phyloP scores from a whole-genome alignment of 2,113 vertebrate species.

The Zonotrichia leucophrys region DNA sequence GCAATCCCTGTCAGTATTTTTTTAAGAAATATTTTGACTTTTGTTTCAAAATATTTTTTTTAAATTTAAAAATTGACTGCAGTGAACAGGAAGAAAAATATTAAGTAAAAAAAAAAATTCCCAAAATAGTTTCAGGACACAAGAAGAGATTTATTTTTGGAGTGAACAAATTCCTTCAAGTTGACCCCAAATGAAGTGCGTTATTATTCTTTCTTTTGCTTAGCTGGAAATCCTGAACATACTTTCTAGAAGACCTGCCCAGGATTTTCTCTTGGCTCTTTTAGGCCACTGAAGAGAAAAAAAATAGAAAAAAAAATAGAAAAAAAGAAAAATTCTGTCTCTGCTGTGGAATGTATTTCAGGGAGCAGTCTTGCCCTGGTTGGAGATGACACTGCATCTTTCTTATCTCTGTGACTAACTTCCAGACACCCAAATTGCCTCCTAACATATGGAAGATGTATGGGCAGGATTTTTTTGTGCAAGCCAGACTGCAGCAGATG shows the following conservation, averaged over 20 bases:
- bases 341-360: not conserved
- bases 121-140: not conserved
- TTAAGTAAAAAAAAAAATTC: not conserved
- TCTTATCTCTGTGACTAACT: constrained; percentile 19
- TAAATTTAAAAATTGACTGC: not conserved
- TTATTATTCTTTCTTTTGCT: not conserved
- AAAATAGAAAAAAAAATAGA: no score
- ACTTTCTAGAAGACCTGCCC: not conserved
- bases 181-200: not conserved
- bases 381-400: not conserved
- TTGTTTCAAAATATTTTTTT: not conserved
- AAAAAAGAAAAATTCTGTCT: not conserved
- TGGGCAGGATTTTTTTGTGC: not conserved
- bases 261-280: not conserved
- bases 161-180: not conserved
- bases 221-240: not conserved
- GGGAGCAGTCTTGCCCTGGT: not conserved
- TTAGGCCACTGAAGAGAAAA: not conserved
- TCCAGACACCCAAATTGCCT: constrained; percentile 16
- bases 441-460: constrained; percentile 20
- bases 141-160: not conserved
- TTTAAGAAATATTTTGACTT: constrained; percentile 28
- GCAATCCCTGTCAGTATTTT: not conserved
- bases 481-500: constrained; percentile 4
- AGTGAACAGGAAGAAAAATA: not conserved